Evolutionary conservation across 1,140 invertebrate species (phyloP), one percentile per base, ranked within the genome.

Genomic region (Ceratosolen solmsi): DNA sequence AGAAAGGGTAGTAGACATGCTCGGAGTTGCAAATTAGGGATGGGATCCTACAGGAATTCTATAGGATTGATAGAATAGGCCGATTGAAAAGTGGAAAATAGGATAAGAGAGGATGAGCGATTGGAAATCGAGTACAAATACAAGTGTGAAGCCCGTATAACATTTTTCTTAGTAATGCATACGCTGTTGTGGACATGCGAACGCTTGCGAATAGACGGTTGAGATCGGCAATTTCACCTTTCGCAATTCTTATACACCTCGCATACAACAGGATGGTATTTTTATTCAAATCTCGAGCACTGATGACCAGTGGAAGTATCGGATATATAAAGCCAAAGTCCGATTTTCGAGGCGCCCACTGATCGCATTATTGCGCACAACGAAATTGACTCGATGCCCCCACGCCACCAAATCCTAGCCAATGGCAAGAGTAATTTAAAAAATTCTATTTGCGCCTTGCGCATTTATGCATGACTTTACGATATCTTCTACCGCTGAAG

Each of bases 231-330:
- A 72, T 54, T 72, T 49, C 38, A 51, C 17, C 4, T 49, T 65
- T 63, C 49, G n/a, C 41, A 49, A 13, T 41, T 20, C 51, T 30
- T 51, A 72, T 72, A 51, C 11, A 25, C 25, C n/a, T 30, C 20
- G 27, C 51, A 72, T 30, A 33, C 75, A 73, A 78, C n/a, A n/a
- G n/a, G n/a, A 83, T 84, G 83, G 85, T 85, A 85, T 86, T 87
- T 87, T 87, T 87, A 87, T 87, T 87, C 81, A 86, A 87, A 87
- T 87, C 82, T 58, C 41, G 8, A 51, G 27, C 58, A 22, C 74
- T 30, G 41, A 49, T n/a, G 27, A 2, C 17, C 15, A 27, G 5
- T 41, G 51, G 49, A 36, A 25, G 27, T 75, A 25, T 15, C 74
- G 41, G 33, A 33, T 5, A 41, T 65, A 41, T 60, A 60, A 74